A percentile compares a stretch with the other conserved stretches of the same genome.
Conservation (phyloP, 2,888 invertebrate genomes). For the Iselma pallidipennis region DNA sequence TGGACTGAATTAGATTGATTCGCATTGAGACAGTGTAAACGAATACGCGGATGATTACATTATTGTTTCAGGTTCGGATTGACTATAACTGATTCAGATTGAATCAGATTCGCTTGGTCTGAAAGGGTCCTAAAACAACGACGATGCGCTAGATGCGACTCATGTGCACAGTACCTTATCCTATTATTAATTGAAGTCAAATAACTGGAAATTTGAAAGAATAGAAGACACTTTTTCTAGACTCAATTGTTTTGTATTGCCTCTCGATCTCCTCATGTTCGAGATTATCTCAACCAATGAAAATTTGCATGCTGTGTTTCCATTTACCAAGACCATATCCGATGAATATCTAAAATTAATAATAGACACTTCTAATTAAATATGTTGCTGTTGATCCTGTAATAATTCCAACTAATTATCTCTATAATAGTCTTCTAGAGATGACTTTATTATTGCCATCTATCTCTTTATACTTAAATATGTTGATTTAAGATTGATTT, state of each 20-base stretch:
- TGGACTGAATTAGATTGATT: too few relatives aligned
- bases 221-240: neutral
- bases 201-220: neutral
- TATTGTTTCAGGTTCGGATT: too few relatives aligned
- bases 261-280: too few relatives aligned
- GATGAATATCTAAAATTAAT: constrained; percentile 23
- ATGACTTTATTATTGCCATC: constrained; percentile 19
- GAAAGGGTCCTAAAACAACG: too few relatives aligned
- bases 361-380: constrained; percentile 22
- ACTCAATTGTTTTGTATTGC: neutral
- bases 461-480: constrained; percentile 15
- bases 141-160: too few relatives aligned
- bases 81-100: too few relatives aligned
- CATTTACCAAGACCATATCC: constrained; percentile 11
- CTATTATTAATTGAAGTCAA: too few relatives aligned
- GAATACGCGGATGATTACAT: too few relatives aligned
- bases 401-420: constrained; percentile 22
- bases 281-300: neutral
- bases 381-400: constrained; percentile 20
- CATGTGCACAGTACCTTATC: too few relatives aligned
- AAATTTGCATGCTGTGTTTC: neutral
- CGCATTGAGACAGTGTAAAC: too few relatives aligned
- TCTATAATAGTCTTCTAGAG: constrained; percentile 17
- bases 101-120: too few relatives aligned
- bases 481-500: too few relatives aligned